Conservation (phyloP, 2,113 vertebrate species). For the Ovibos moschatus region DNA sequence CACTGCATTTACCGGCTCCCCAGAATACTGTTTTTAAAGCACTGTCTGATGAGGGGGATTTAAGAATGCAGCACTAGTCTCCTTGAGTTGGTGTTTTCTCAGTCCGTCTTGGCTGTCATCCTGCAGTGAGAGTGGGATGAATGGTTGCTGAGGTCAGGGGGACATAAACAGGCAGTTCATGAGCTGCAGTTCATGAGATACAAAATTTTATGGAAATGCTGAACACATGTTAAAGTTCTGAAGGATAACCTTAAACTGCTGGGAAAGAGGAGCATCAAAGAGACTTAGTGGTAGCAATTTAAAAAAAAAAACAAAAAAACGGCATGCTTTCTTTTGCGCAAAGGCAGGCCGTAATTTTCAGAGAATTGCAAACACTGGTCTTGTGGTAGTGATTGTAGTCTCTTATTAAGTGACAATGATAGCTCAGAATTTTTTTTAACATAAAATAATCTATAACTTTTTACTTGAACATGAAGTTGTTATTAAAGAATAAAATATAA, state of each 20-base stretch:
- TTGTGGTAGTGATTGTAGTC: neutral
- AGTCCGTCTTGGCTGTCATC: neutral
- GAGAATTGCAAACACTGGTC: neutral
- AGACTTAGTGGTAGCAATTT: neutral
- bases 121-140: neutral
- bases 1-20: neutral
- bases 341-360: constrained; percentile 15
- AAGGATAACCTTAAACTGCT: neutral
- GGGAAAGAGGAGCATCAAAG: neutral
- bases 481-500: neutral
- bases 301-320: neutral
- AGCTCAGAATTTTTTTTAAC: neutral
- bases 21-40: neutral
- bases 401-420: neutral
- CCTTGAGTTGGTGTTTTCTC: neutral
- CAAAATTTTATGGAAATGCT: neutral
- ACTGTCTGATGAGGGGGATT: neutral
- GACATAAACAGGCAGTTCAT: neutral
- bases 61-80: neutral
- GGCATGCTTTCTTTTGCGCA: neutral
- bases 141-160: neutral
- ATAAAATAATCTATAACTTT: neutral
- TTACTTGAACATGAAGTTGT: neutral
- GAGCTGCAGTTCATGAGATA: neutral
- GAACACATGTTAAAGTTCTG: neutral